Conservation (phyloP, 2,797 vertebrate species). For the Manis pentadactyla region DNA sequence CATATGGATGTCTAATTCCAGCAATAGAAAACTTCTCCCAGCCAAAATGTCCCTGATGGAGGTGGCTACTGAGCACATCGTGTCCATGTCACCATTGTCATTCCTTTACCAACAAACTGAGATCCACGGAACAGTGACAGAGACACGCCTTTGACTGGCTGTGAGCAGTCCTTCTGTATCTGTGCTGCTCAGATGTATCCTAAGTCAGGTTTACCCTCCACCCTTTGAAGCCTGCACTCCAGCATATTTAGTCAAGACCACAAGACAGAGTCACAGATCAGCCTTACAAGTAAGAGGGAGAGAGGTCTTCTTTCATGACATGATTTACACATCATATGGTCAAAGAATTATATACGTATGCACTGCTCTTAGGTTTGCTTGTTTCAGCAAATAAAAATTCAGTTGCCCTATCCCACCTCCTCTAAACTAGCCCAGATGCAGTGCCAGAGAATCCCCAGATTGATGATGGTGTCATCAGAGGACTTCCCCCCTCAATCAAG, state of each 20-base stretch:
- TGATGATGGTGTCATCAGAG: too few relatives aligned
- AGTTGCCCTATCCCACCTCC: background rate
- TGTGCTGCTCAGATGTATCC: background rate
- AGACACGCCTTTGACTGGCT: background rate
- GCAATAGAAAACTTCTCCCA: slow-evolving; percentile 79
- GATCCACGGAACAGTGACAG: background rate
- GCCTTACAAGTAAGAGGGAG: background rate
- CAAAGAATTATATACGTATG: background rate
- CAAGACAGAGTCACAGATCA: background rate
- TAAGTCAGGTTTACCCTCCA: background rate
- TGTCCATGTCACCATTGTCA: background rate
- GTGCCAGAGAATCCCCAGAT: background rate
- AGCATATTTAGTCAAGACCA: background rate
- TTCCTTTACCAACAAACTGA: slow-evolving; percentile 4
- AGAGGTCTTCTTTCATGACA: background rate
- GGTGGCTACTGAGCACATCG: background rate
- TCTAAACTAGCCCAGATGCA: background rate
- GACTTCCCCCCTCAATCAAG: background rate
- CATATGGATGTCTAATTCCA: slow-evolving; percentile 80
- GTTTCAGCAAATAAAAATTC: slow-evolving; percentile 5
- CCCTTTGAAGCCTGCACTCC: background rate
- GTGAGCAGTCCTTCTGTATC: background rate
- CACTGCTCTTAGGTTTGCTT: background rate
- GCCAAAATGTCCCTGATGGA: background rate
- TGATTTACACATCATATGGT: background rate